Percentiles rank a stretch among this genome's conserved stretches.
Evolutionary conservation across 2,888 invertebrate species (phyloP).

Genomic region (Lochmaea crataegi): DNA sequence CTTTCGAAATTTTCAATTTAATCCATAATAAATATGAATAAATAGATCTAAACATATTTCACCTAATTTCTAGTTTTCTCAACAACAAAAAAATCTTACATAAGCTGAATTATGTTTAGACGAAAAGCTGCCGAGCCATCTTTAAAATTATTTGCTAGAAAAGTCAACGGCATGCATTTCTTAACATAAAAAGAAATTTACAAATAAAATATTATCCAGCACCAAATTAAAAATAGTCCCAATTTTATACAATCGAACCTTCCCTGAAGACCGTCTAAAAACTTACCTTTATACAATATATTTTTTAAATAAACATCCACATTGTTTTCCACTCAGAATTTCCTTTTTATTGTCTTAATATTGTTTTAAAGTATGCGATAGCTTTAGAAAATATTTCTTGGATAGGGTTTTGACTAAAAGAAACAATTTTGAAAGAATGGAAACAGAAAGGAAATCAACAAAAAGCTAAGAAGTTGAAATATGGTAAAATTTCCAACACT

Average conservation of each 20-base stretch:
- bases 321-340: too few relatives aligned
- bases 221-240: conserved; percentile 40
- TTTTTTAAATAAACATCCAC: too few relatives aligned
- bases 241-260: not conserved
- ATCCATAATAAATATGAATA: conserved; percentile 1
- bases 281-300: not conserved
- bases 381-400: too few relatives aligned
- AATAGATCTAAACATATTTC: not conserved
- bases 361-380: not conserved
- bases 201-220: conserved; percentile 40
- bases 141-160: conserved; percentile 57
- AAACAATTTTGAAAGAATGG: too few relatives aligned
- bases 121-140: conserved; percentile 56
- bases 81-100: too few relatives aligned
- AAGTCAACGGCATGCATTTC: conserved; percentile 52
- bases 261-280: not conserved
- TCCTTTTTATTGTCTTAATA: not conserved
- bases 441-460: too few relatives aligned
- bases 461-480: too few relatives aligned
- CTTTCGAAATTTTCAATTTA: conserved; percentile 14
- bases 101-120: not conserved
- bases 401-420: too few relatives aligned
- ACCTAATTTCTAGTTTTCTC: not conserved
- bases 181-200: conserved; percentile 32
- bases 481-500: too few relatives aligned